These are phyloP conservation scores for Trichacis sp. DNA, from an alignment of 2,888 invertebrate genomes.

Conservation along the genomic window DNA sequence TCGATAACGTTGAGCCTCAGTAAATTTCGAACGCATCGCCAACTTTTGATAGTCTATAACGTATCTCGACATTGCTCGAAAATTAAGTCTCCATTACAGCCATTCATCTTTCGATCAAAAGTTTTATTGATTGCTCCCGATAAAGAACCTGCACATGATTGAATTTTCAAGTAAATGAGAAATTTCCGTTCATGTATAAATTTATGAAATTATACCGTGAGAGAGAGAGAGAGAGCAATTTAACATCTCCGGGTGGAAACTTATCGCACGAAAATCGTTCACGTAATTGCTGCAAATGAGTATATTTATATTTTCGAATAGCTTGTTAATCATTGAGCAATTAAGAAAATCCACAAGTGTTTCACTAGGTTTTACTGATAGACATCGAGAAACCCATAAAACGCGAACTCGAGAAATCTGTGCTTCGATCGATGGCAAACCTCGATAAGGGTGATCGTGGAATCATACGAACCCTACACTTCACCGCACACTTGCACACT, in stretches of 20 bases:
- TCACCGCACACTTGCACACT: constrained; percentile 2
- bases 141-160: not conserved
- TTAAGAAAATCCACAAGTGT: too few relatives aligned
- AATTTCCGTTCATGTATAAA: too few relatives aligned
- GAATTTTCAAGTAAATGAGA: too few relatives aligned
- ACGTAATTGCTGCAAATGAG: too few relatives aligned
- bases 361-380: too few relatives aligned
- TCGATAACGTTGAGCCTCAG: not conserved
- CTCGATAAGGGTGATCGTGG: not conserved
- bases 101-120: not conserved
- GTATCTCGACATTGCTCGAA: not conserved
- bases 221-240: too few relatives aligned
- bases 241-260: too few relatives aligned
- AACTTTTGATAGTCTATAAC: not conserved
- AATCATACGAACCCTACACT: not conserved
- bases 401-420: not conserved
- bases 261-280: too few relatives aligned
- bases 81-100: not conserved
- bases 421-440: not conserved
- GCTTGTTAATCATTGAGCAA: not conserved
- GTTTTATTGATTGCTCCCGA: not conserved
- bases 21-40: not conserved
- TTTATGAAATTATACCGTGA: too few relatives aligned
- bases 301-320: too few relatives aligned
- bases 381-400: not conserved